Evolutionary conservation across 2,113 vertebrate genomes (phyloP), one percentile per base, ranked within the genome.

Genomic region (Datnioides undecimradiatus): DNA sequence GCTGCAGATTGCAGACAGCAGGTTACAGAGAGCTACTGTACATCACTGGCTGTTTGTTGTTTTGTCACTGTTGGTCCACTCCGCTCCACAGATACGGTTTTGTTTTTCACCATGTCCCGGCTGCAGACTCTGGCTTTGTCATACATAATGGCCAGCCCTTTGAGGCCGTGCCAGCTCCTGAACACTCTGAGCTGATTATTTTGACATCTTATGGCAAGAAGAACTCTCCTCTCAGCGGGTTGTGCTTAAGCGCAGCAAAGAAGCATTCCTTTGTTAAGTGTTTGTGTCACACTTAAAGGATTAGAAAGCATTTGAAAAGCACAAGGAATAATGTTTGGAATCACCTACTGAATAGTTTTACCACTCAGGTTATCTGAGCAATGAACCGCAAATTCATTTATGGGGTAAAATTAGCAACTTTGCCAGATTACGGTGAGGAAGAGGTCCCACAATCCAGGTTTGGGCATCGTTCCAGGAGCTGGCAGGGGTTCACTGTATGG

Each of bases 221-320:
- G 82, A 91, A 68, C 62, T 88, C 84, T 85, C 74, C 59, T 90
- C 93, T 58, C 92, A 91, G 88, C 77, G 64, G 91, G 88, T 66
- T 3, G 78, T n/a, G 31, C 79, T 91, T 68, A 75, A 75, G 67
- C 82, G 85, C 82, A 66, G 80, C 34, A 23, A 82, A 85, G 88
- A 82, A 73, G 83, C 90, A 93, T 93, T 94, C 91, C 91, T 88
- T 81, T 89, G 88, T 89, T 84, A 90, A 93, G 89, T 82, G 81
- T 86, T 91, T 88, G 84, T 91, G 90, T 93, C 93, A 91, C 88
- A 93, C 92, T 91, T 93, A 91, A 89, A 90, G 92, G 93, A 94
- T 94, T 94, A 93, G 85, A 88, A 90, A 76, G 73, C 40, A 38
- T 88, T 84, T 76, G 73, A 88, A 76, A 77, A 88, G 68, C 67